These are phyloP conservation scores for Motacilla tschutschensis DNA, from an alignment of 2,113 vertebrate species.

Conservation along the genomic window DNA sequence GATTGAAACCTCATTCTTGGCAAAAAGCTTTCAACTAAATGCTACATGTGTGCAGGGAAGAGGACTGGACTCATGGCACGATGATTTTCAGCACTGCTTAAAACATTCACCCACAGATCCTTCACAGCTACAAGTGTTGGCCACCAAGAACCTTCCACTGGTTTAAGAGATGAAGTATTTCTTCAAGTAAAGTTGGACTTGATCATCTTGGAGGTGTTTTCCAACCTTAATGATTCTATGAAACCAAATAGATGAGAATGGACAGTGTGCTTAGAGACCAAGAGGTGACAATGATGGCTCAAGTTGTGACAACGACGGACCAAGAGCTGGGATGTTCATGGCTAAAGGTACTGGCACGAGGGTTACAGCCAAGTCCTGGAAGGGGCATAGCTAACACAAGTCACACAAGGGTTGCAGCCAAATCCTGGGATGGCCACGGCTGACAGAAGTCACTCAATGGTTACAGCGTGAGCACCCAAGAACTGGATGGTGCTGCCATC, in stretches of 20 bases:
- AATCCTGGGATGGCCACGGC: background rate
- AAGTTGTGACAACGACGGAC: background rate
- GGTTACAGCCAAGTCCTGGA: background rate
- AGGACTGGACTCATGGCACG: background rate
- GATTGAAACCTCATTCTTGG: background rate
- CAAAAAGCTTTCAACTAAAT: background rate
- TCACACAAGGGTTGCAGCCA: background rate
- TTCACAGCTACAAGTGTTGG: background rate
- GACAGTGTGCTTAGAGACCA: background rate
- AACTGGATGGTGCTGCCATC: background rate
- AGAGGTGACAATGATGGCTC: background rate
- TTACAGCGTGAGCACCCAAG: background rate
- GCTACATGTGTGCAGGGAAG: background rate
- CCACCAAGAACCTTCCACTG: background rate
- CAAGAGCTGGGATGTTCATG: background rate
- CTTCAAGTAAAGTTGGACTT: background rate
- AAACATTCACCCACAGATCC: background rate
- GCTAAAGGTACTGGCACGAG: background rate
- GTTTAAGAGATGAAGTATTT: background rate
- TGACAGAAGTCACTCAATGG: rapidly evolving
- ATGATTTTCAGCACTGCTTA: background rate
- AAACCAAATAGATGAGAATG: rapidly evolving
- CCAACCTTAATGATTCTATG: background rate
- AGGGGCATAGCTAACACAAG: rapidly evolving
- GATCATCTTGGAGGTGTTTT: background rate